phyloP scores from a whole-genome alignment of 2,797 vertebrate species.

The Enteromius thamalakanensis region DNA sequence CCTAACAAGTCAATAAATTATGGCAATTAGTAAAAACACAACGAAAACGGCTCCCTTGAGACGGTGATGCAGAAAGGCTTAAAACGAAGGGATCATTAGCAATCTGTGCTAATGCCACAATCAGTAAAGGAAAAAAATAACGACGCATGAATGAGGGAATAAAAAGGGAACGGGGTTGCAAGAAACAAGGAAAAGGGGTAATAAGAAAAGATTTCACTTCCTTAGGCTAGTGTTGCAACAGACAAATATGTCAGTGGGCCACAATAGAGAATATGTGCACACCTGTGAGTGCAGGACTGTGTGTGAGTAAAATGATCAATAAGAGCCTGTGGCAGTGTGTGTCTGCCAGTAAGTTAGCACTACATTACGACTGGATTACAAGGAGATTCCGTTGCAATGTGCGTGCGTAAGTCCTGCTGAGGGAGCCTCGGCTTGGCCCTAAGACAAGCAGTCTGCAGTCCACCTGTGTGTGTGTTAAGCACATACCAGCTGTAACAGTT shows the following conservation, averaged over 20 bases:
- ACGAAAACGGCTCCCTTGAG: conserved; percentile 76
- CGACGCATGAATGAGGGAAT: not conserved
- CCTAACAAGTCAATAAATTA: conserved; percentile 83
- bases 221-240: conserved; percentile 30
- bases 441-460: conserved; percentile 25
- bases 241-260: conserved; percentile 30
- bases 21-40: conserved; percentile 77
- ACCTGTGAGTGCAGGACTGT: conserved; percentile 41
- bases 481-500: conserved; percentile 18
- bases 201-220: conserved; percentile 27
- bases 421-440: conserved; percentile 31
- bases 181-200: conserved; percentile 48
- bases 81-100: conserved; percentile 69
- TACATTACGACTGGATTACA: conserved; percentile 54
- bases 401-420: conserved; percentile 28
- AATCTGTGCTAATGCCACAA: conserved; percentile 60
- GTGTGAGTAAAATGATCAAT: conserved; percentile 51
- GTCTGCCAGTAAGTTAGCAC: conserved; percentile 33
- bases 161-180: conserved; percentile 38
- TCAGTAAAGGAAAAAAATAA: not conserved
- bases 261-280: conserved; percentile 21
- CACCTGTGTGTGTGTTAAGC: not conserved
- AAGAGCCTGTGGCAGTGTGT: conserved; percentile 50
- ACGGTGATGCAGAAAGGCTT: conserved; percentile 66
- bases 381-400: conserved; percentile 45